A percentile compares a stretch with the other conserved stretches of the same genome.
Evolutionary conservation across 2,797 vertebrate species (phyloP).

Genomic region (Prionace glauca): DNA sequence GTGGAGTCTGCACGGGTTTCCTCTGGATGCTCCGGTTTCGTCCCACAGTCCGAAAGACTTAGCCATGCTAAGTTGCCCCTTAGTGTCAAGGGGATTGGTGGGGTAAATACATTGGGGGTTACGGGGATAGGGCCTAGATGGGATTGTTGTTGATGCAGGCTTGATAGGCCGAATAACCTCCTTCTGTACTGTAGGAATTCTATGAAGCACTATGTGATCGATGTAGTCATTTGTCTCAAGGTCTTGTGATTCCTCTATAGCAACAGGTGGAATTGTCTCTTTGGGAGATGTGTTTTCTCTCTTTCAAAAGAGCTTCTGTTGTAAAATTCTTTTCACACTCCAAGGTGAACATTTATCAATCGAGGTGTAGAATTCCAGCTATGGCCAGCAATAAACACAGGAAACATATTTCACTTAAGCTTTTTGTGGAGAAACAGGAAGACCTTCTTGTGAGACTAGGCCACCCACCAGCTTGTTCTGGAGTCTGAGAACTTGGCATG

Average conservation of each 20-base stretch:
- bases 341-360: neutral
- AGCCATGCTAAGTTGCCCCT: too few relatives aligned
- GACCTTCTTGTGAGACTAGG: neutral
- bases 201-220: neutral
- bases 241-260: neutral
- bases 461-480: neutral
- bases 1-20: too few relatives aligned
- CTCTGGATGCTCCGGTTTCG: too few relatives aligned
- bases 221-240: too few relatives aligned
- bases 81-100: too few relatives aligned
- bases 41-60: too few relatives aligned
- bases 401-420: neutral
- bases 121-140: too few relatives aligned
- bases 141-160: too few relatives aligned
- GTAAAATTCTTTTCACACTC: neutral
- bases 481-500: neutral
- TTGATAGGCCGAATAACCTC: too few relatives aligned
- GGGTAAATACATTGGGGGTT: too few relatives aligned
- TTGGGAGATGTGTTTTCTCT: neutral
- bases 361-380: neutral
- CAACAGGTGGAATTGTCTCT: neutral
- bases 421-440: neutral
- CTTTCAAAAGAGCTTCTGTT: neutral
- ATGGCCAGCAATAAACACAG: neutral
- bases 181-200: neutral